These are phyloP conservation scores for Trachymyrmex cornetzi DNA, from an alignment of 1,140 invertebrate species.

Conservation along the genomic window DNA sequence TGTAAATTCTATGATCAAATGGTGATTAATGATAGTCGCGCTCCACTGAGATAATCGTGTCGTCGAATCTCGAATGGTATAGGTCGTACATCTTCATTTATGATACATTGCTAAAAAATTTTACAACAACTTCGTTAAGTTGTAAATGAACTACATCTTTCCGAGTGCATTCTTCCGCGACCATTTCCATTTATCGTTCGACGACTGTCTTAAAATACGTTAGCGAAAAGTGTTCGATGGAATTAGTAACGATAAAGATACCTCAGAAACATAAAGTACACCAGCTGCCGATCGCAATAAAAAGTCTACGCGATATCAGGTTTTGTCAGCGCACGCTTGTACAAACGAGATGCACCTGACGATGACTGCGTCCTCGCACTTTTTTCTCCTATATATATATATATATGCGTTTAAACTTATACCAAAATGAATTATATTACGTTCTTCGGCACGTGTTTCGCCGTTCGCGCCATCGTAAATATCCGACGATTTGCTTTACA, in stretches of 20 bases:
- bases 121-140: constrained; percentile 25
- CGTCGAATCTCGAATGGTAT: constrained; percentile 78
- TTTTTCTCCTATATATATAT: constrained; percentile 23
- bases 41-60: constrained; percentile 78
- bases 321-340: constrained; percentile 44
- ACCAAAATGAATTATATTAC: constrained; percentile 46
- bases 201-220: constrained; percentile 60
- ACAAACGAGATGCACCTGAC: constrained; percentile 56
- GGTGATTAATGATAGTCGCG: constrained; percentile 84
- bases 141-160: constrained; percentile 54
- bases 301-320: constrained; percentile 47
- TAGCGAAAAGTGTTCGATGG: constrained; percentile 23
- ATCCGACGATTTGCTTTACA: constrained; percentile 32
- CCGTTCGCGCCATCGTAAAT: constrained; percentile 4
- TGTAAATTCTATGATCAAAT: constrained; percentile 49
- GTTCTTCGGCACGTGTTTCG: constrained; percentile 19
- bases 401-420: constrained; percentile 22
- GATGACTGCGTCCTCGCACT: constrained; percentile 7
- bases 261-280: constrained; percentile 7
- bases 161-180: neutral
- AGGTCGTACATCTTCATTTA: constrained; percentile 75
- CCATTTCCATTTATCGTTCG: constrained; percentile 49
- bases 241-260: constrained; percentile 43
- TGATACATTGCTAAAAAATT: constrained; percentile 53
- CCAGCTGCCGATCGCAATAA: constrained; percentile 51